phyloP scores from a whole-genome alignment of 2,888 invertebrate species.

The Acanthoscelides obtectus region DNA sequence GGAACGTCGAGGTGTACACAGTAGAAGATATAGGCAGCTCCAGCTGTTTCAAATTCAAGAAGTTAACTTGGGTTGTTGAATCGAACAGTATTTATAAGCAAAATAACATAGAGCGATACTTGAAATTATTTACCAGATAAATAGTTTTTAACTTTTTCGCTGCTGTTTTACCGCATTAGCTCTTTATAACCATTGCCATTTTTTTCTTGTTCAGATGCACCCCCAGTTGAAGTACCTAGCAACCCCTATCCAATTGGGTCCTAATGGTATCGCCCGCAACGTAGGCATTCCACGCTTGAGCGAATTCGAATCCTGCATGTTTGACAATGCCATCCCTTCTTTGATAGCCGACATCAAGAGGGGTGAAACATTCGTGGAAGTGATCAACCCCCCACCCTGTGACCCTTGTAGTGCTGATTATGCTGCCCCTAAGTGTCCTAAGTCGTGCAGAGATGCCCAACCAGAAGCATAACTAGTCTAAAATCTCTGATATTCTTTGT shows the following conservation, averaged over 20 bases:
- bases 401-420: conserved; percentile 35
- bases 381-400: conserved; percentile 33
- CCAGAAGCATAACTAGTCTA: not conserved
- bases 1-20: too few relatives aligned
- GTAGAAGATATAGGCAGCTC: too few relatives aligned
- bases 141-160: too few relatives aligned
- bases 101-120: too few relatives aligned
- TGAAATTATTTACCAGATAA: too few relatives aligned
- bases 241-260: conserved; percentile 41
- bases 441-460: conserved; percentile 15
- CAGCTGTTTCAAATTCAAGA: too few relatives aligned
- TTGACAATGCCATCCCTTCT: conserved; percentile 37
- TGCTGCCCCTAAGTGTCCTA: conserved; percentile 32
- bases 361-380: conserved; percentile 37
- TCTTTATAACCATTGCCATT: not conserved
- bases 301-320: conserved; percentile 41
- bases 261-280: conserved; percentile 37
- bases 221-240: conserved; percentile 39
- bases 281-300: conserved; percentile 40
- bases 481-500: too few relatives aligned
- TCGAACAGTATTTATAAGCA: too few relatives aligned
- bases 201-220: not conserved
- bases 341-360: conserved; percentile 36
- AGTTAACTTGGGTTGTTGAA: too few relatives aligned
- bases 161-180: too few relatives aligned